A percentile compares a stretch with the other conserved stretches of the same genome.
These are phyloP conservation scores for Dendrocopos noguchii DNA, from an alignment of 2,113 vertebrate species.

Conservation along the genomic window DNA sequence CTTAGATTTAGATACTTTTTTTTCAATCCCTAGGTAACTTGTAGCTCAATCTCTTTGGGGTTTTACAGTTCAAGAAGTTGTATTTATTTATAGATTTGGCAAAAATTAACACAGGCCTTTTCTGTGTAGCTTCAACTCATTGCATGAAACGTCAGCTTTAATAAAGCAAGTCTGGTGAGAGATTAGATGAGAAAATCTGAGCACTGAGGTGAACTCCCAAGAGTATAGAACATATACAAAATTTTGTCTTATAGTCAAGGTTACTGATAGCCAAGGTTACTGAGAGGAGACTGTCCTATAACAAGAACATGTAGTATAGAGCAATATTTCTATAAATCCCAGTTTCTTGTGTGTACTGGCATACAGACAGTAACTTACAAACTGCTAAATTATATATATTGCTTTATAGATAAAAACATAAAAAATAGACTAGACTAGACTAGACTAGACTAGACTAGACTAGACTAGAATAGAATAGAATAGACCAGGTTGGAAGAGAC, in stretches of 20 bases:
- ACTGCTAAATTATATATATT: not conserved
- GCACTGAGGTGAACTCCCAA: not conserved
- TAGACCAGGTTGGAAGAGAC: no score
- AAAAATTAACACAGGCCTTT: not conserved
- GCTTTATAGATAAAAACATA: not conserved
- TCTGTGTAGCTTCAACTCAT: not conserved
- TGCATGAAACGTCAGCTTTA: not conserved
- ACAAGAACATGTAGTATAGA: not conserved
- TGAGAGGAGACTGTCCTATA: not conserved
- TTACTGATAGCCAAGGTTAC: not conserved
- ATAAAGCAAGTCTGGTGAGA: not conserved
- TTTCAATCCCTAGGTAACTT: not conserved
- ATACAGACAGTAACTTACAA: not conserved
- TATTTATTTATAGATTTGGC: not conserved
- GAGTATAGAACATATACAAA: not conserved
- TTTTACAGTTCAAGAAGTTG: not conserved
- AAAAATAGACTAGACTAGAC: not conserved
- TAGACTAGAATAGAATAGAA: no score
- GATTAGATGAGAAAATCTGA: not conserved
- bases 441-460: no score
- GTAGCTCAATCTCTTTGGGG: not conserved
- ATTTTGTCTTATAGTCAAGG: not conserved
- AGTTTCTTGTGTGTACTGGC: not conserved
- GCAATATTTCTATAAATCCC: not conserved
- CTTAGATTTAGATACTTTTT: not conserved